A percentile compares a stretch with the other conserved stretches of the same genome.
Evolutionary conservation across 2,797 vertebrate genomes (phyloP).

Genomic region (Acestrorhynchus altus): DNA sequence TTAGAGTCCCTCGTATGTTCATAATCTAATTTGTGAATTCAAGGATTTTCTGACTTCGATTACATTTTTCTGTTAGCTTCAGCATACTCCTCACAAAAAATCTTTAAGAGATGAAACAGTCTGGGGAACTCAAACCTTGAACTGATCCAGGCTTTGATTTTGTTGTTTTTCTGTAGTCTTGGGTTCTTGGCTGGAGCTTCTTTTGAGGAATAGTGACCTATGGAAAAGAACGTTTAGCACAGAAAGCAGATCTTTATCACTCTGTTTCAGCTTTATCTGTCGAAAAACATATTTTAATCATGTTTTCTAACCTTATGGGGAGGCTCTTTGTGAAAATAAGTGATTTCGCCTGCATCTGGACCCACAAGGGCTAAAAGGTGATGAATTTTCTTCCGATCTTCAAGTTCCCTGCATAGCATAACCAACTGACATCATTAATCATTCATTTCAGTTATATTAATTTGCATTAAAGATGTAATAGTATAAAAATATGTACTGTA

Average conservation of each 20-base stretch:
- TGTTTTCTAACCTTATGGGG: slow-evolving; percentile 83
- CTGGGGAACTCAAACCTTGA: slow-evolving; percentile 67
- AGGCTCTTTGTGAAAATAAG: slow-evolving; percentile 92
- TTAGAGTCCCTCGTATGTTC: neutral
- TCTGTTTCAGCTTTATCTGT: neutral
- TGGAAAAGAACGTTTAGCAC: slow-evolving; percentile 20
- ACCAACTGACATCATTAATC: neutral
- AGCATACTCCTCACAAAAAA: neutral
- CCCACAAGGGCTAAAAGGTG: slow-evolving; percentile 88
- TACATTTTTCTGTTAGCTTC: neutral
- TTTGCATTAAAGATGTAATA: neutral
- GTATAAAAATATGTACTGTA: no score
- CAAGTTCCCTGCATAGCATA: slow-evolving; percentile 85
- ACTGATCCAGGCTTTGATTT: slow-evolving; percentile 70
- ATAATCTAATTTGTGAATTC: neutral
- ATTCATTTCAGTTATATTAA: neutral
- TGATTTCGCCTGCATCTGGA: slow-evolving; percentile 85
- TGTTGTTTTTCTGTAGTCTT: slow-evolving; percentile 70
- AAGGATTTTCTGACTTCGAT: neutral
- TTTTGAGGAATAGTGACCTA: slow-evolving; percentile 88
- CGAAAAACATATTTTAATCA: neutral
- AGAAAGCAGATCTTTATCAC: neutral
- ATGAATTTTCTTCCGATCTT: slow-evolving; percentile 95
- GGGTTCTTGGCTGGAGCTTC: slow-evolving; percentile 63
- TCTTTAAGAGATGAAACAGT: neutral